phyloP scores from a whole-genome alignment of 2,888 invertebrate genomes.

The Drosophila setosimentum region DNA sequence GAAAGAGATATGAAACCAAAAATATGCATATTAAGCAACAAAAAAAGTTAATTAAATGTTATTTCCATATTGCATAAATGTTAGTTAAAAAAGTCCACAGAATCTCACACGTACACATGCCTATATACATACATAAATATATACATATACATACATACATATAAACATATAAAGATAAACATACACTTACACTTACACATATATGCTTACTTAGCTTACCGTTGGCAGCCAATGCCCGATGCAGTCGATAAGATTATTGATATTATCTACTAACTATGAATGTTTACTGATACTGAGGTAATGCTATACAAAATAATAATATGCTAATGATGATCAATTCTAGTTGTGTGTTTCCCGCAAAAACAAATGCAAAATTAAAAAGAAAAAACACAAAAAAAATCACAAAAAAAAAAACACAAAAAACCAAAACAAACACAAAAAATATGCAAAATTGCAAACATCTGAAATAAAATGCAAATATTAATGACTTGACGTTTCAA shows the following conservation, averaged over 20 bases:
- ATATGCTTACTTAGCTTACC: conserved; percentile 38
- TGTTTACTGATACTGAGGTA: conserved; percentile 30
- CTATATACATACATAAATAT: conserved; percentile 8
- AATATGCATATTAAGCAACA: conserved; percentile 37
- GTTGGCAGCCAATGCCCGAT: conserved; percentile 21
- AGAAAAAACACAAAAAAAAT: conserved; percentile 31
- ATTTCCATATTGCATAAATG: conserved; percentile 67
- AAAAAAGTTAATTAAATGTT: conserved; percentile 42
- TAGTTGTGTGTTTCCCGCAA: conserved; percentile 59
- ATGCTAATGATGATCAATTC: conserved; percentile 67
- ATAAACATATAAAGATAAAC: conserved; percentile 23
- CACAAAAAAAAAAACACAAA: conserved; percentile 30
- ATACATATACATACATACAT: conserved; percentile 23
- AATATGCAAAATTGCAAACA: conserved; percentile 32
- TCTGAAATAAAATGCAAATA: conserved; percentile 42
- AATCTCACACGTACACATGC: conserved; percentile 31
- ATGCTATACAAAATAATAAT: conserved; percentile 36
- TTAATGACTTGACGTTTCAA: background rate
- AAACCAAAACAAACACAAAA: conserved; percentile 11
- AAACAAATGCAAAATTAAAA: conserved; percentile 34
- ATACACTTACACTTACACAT: conserved; percentile 22
- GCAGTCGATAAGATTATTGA: conserved; percentile 41
- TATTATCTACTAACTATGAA: conserved; percentile 29
- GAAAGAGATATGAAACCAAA: conserved; percentile 43
- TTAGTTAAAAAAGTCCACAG: conserved; percentile 59